Evolutionary conservation across 2,797 vertebrate species (phyloP).

Genomic region (Notolabrus celidotus): DNA sequence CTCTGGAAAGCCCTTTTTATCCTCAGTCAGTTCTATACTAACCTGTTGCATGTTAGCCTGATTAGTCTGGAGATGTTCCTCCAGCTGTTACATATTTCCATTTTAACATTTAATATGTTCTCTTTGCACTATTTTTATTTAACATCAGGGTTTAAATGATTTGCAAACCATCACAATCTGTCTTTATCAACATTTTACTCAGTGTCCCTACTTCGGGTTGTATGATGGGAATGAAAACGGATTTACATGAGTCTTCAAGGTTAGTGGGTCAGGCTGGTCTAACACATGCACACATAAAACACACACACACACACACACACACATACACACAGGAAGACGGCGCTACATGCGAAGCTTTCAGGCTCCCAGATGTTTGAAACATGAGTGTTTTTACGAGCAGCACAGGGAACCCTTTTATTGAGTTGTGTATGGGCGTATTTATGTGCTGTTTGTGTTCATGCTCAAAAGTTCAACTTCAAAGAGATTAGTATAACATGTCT

Average conservation of each 20-base stretch:
- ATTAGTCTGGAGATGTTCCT: too few relatives aligned
- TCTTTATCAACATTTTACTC: too few relatives aligned
- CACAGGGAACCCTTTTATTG: constrained; percentile 59
- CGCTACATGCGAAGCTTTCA: constrained; percentile 62
- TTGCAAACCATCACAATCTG: too few relatives aligned
- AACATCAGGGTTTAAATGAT: too few relatives aligned
- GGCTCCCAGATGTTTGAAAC: constrained; percentile 82
- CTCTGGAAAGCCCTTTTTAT: too few relatives aligned
- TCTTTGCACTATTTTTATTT: too few relatives aligned
- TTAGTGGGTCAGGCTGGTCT: constrained; percentile 37
- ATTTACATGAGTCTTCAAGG: constrained; percentile 49
- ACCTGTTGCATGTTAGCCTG: too few relatives aligned
- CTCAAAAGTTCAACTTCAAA: constrained; percentile 77
- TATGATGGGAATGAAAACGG: constrained; percentile 43
- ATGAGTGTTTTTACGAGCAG: constrained; percentile 73
- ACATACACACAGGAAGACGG: constrained; percentile 61
- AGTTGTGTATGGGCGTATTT: constrained; percentile 34
- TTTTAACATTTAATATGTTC: too few relatives aligned
- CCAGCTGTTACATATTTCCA: too few relatives aligned
- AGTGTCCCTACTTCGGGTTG: background rate
- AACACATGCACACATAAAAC: constrained; percentile 47
- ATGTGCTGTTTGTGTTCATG: constrained; percentile 38
- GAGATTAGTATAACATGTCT: constrained; percentile 58
- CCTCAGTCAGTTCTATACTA: too few relatives aligned
- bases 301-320: constrained; percentile 46